Conservation (phyloP, 2,797 vertebrate genomes). For the Eospalax fontanierii region DNA sequence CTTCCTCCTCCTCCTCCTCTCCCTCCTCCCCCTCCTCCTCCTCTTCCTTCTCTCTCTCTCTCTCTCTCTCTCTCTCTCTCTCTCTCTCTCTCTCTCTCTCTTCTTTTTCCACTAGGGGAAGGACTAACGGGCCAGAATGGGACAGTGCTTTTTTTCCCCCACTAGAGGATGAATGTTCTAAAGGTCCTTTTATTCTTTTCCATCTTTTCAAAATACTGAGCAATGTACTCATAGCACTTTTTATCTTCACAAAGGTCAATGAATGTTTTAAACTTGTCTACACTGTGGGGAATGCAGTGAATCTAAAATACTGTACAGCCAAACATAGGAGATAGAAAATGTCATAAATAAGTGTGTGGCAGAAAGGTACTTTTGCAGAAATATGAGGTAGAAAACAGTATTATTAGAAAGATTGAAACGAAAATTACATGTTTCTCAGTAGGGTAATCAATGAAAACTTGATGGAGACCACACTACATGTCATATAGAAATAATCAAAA, state of each 20-base stretch:
- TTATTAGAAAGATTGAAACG: slow-evolving; percentile 15
- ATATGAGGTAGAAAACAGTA: slow-evolving; percentile 29
- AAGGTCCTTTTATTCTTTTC: slow-evolving; percentile 34
- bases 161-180: neutral
- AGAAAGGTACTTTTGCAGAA: slow-evolving; percentile 43
- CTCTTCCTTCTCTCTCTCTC: too few species aligned
- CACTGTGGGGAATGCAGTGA: neutral
- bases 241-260: slow-evolving; percentile 29
- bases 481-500: slow-evolving; percentile 27
- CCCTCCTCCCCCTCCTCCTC: too few species aligned
- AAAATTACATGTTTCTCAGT: neutral
- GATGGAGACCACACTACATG: neutral
- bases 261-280: slow-evolving; percentile 52
- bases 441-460: neutral
- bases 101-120: neutral
- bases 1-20: neutral
- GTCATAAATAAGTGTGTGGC: neutral
- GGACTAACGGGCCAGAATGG: neutral
- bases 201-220: slow-evolving; percentile 49
- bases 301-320: slow-evolving; percentile 33
- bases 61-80: too few species aligned
- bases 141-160: neutral
- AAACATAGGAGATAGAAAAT: slow-evolving; percentile 48
- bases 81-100: too few species aligned
- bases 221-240: slow-evolving; percentile 5